Evolutionary conservation across 2,797 vertebrate species (phyloP), one percentile per base, ranked within the genome.

Genomic region (Anas flavirostris): DNA sequence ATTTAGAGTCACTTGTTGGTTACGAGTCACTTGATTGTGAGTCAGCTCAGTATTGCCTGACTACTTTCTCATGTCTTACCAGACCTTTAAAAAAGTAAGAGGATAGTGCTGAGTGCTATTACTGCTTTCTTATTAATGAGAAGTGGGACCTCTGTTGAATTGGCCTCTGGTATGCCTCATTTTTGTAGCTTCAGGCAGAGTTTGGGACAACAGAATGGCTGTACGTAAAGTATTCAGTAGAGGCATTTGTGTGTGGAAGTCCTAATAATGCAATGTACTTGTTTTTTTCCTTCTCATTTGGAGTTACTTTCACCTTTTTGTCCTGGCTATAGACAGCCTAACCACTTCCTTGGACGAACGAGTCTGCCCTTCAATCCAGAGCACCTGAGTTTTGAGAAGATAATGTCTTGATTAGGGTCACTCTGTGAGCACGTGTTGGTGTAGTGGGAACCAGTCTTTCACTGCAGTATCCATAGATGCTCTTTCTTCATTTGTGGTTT

Each of bases 341-440:
- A 80, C 23, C 14, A 17, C 8, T 52, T 44, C 11, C 11, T 75
- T 31, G 41, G 23, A 86, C 7, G 29, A 39, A 18, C 5, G 35
- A 48, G 17, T 35, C 55, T 84, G 86, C 8, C 43, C 25, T 69
- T 84, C 22, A 81, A 0, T 68, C 19, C 33, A 72, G 33, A 93
- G 22, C 12, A 10, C 10, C 56, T 76, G 39, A 66, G 31, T 68
- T 93, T 72, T 73, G n/a, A 43, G 60, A 64, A 67, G 12, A 15
- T 3, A 0, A 5, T 35, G 14, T 41, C 5, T 17, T 8, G 29
- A 60, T 72, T 43, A 22, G 46, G 35, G 19, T 66, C 31, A 7
- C 25, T 6, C 2, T 12, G 16, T 79, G 78, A 29, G 63, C n/a
- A 8, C 0, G 0, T 33, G 7, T 13, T 58, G 55, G 11, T 64